Percentiles rank a stretch among this genome's conserved stretches.
Evolutionary conservation across 2,113 vertebrate genomes (phyloP).

Genomic region (Carlito syrichta): DNA sequence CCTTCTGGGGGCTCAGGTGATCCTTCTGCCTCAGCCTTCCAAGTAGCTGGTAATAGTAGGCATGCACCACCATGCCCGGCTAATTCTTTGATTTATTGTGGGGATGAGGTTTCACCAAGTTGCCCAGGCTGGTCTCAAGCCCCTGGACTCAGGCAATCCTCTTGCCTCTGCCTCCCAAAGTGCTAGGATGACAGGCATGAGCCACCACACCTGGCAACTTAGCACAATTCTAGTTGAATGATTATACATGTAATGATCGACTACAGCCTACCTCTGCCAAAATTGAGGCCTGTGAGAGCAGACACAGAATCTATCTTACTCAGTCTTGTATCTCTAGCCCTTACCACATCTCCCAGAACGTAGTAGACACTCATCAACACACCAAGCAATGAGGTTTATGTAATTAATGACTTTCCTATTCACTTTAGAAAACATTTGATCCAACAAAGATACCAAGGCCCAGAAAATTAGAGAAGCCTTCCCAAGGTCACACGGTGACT

Average conservation of each 20-base stretch:
- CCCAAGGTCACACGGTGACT: background rate
- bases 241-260: background rate
- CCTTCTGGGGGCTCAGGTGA: too few species aligned
- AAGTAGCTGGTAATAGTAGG: too few species aligned
- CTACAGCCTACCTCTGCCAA: background rate
- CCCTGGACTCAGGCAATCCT: too few species aligned
- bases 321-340: background rate
- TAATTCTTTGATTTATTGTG: too few species aligned
- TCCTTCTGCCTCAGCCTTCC: too few species aligned
- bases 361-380: background rate
- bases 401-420: background rate
- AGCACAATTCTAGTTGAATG: background rate
- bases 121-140: too few species aligned
- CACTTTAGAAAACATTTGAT: background rate
- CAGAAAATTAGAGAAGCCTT: background rate
- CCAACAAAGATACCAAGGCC: background rate
- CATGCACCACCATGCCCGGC: too few species aligned
- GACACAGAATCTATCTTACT: background rate
- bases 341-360: background rate
- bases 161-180: too few species aligned
- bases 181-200: too few species aligned
- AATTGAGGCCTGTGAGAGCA: background rate
- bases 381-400: background rate
- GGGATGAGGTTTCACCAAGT: too few species aligned
- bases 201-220: too few species aligned